Conservation (phyloP, 2,797 vertebrate species). For the Coreius guichenoti region DNA sequence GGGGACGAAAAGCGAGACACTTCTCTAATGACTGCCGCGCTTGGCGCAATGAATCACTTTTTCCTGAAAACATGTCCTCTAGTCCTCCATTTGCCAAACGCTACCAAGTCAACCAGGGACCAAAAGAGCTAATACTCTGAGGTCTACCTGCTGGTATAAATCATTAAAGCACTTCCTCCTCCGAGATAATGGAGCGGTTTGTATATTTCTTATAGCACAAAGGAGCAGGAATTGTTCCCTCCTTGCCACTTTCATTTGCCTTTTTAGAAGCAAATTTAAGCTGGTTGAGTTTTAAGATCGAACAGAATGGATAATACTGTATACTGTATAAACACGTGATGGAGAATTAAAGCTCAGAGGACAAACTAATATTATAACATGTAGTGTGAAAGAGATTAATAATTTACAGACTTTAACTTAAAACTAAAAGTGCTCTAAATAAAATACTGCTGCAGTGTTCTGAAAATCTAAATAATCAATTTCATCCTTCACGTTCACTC, state of each 20-base stretch:
- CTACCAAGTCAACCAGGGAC: slow-evolving; percentile 75
- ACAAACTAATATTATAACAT: slow-evolving; percentile 24
- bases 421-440: background rate
- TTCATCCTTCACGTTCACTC: background rate
- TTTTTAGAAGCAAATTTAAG: slow-evolving; percentile 70
- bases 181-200: slow-evolving; percentile 76
- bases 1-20: slow-evolving; percentile 52
- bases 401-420: background rate
- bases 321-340: background rate
- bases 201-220: slow-evolving; percentile 72
- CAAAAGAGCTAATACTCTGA: slow-evolving; percentile 79
- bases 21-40: slow-evolving; percentile 56
- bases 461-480: background rate
- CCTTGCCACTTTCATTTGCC: slow-evolving; percentile 55
- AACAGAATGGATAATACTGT: background rate
- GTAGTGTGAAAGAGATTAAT: slow-evolving; percentile 6
- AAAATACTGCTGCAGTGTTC: background rate
- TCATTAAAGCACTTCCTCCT: slow-evolving; percentile 84
- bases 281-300: slow-evolving; percentile 55
- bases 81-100: slow-evolving; percentile 75
- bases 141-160: slow-evolving; percentile 77
- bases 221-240: slow-evolving; percentile 74
- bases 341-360: background rate
- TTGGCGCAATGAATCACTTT: slow-evolving; percentile 57
- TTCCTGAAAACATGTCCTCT: slow-evolving; percentile 69